Base-by-base conservation (phyloP, 2,113 vertebrate genomes). In the Brachypteracias leptosomus region DNA sequence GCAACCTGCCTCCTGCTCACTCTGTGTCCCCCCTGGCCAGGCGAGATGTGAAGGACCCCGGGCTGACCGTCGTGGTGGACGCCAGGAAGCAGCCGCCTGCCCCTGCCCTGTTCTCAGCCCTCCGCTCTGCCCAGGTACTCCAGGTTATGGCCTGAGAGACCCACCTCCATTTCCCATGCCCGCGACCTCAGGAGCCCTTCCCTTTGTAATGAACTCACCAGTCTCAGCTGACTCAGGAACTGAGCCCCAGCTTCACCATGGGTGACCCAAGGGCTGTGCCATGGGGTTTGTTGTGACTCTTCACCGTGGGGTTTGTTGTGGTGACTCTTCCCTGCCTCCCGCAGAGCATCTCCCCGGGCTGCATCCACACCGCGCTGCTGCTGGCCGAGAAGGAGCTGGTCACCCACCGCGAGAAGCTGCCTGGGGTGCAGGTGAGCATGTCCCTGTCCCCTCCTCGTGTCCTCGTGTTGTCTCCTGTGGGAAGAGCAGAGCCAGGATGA, bases 371-470 rank as follows among this genome's bases (percentile, higher is more conserved):
- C 31, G 44, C 99, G 7, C 85, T 99, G 88, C 95, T 99, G 93
- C 88, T 99, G 94, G 98, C 98, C 3, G 98, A 99, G 71, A 99
- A 99, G 97, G 98, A 99, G 78, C 96, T 61, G 72, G 29, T 88
- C 16, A 35, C 97, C 26, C 98, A 97, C 7, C 97, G 98, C 24
- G 98, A 99, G 90, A 98, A 55, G 52, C 95, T 98, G 54, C 97
- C 98, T 0, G 98, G 98, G 21, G 49, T 98, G 78, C 99, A 99
- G 98, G 99, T 99, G 96, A 98, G 92, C 26, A n/a, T 40, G 22
- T n/a, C 68, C 57, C 35, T 6, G 5, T 31, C 44, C 68, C 21
- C 22, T 71, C 55, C 81, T 38, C 2, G 0, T 51, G 38, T 59
- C 38, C 82, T 22, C 1, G 0, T 1, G 0, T 29, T 11, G 33